Conservation (phyloP, 2,888 invertebrate species). For the Tenthredo scrophulariae region DNA sequence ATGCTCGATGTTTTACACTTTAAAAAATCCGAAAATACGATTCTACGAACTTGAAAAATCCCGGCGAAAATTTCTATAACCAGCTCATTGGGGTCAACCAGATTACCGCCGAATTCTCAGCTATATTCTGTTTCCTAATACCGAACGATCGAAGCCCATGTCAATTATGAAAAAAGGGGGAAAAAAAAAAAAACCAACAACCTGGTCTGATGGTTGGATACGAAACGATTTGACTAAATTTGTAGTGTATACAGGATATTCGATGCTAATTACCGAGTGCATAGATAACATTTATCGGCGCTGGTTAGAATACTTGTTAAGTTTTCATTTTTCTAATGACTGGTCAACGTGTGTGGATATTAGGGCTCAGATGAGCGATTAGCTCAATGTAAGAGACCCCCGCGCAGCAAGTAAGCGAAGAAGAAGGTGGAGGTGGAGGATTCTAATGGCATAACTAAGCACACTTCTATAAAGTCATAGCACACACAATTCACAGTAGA, state of each 20-base stretch:
- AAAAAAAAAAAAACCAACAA: neutral
- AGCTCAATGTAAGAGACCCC: neutral
- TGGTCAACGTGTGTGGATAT: neutral
- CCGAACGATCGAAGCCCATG: neutral
- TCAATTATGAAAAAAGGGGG: neutral
- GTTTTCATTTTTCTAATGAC: neutral
- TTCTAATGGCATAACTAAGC: conserved; percentile 70
- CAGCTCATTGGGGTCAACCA: neutral
- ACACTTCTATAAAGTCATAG: conserved; percentile 71
- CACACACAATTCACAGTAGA: conserved; percentile 67
- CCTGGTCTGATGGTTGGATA: neutral
- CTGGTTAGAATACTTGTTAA: neutral
- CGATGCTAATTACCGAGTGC: neutral
- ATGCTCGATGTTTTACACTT: too few relatives aligned
- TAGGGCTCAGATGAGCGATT: neutral
- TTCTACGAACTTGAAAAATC: too few relatives aligned
- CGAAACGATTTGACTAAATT: neutral
- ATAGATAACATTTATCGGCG: neutral
- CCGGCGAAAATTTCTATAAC: too few relatives aligned
- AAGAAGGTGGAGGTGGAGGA: conserved; percentile 35
- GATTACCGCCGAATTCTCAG: neutral
- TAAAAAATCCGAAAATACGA: too few relatives aligned
- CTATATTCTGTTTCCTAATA: neutral
- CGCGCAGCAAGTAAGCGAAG: neutral
- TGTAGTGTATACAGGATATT: neutral